These are phyloP conservation scores for Cydia strobilella DNA, from an alignment of 1,140 invertebrate species.

Conservation along the genomic window DNA sequence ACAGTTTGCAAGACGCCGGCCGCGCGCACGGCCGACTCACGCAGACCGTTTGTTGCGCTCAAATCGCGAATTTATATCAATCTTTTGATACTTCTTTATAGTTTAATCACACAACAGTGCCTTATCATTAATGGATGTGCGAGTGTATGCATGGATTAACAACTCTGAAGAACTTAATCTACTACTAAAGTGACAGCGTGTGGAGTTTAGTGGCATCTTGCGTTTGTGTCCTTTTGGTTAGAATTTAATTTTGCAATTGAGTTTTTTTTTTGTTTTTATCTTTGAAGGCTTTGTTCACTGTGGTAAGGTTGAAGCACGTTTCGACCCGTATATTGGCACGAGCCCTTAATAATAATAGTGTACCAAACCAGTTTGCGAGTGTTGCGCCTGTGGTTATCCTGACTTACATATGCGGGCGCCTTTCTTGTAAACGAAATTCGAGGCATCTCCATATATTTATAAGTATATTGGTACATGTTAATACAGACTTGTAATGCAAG, in stretches of 20 bases:
- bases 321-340: conserved; percentile 74
- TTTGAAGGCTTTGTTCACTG: conserved; percentile 56
- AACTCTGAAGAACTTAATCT: conserved; percentile 48
- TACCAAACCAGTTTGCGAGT: conserved; percentile 78
- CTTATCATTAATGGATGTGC: conserved; percentile 73
- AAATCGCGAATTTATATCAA: conserved; percentile 68
- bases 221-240: conserved; percentile 76
- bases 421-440: conserved; percentile 65
- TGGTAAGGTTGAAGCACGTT: conserved; percentile 59
- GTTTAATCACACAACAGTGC: conserved; percentile 65
- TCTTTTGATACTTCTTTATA: conserved; percentile 58
- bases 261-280: conserved; percentile 54
- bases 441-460: conserved; percentile 41
- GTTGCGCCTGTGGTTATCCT: conserved; percentile 74
- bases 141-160: conserved; percentile 71
- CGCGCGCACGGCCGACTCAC: conserved; percentile 65
- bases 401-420: conserved; percentile 69
- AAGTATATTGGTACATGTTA: conserved; percentile 31
- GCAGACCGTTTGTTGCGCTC: conserved; percentile 72
- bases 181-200: conserved; percentile 62
- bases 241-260: conserved; percentile 62
- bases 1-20: conserved; percentile 79
- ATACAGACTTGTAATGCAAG: conserved; percentile 25
- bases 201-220: conserved; percentile 62
- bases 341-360: conserved; percentile 79